These are phyloP conservation scores for Drosophila fulvimacula DNA, from an alignment of 2,888 invertebrate species.

Conservation along the genomic window DNA sequence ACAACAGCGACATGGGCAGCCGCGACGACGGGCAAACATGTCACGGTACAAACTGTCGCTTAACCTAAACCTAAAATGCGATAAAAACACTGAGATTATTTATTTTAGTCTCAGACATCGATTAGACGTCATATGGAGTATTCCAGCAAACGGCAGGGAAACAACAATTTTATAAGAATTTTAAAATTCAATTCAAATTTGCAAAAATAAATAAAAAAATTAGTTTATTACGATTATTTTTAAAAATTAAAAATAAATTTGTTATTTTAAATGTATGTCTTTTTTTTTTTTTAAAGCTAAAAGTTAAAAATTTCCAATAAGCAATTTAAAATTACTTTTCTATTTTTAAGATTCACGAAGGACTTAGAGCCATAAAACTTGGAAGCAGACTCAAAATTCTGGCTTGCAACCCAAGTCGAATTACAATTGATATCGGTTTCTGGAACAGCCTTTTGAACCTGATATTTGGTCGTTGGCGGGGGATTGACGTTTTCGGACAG, in stretches of 20 bases:
- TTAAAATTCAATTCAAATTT: too few relatives aligned
- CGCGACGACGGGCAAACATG: constrained; percentile 72
- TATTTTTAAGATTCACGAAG: too few relatives aligned
- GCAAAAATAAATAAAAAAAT: too few relatives aligned
- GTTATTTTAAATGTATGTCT: too few relatives aligned
- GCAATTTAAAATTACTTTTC: too few relatives aligned
- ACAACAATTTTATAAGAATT: too few relatives aligned
- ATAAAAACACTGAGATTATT: constrained; percentile 67
- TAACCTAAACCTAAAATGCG: constrained; percentile 68
- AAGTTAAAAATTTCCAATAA: too few relatives aligned
- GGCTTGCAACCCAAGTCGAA: not conserved
- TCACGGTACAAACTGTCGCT: constrained; percentile 80
- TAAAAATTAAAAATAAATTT: too few relatives aligned
- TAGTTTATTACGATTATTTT: too few relatives aligned
- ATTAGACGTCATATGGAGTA: constrained; percentile 18
- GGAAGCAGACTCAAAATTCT: not conserved
- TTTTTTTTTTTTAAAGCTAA: too few relatives aligned
- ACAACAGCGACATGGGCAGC: constrained; percentile 42
- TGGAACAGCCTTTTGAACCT: constrained; percentile 15
- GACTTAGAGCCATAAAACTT: too few relatives aligned
- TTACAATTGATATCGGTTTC: not conserved
- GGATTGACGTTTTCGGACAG: not conserved
- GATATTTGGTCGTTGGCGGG: constrained; percentile 7
- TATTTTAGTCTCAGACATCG: constrained; percentile 58
- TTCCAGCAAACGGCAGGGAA: constrained; percentile 20